These are phyloP conservation scores for Carassius carassius DNA, from an alignment of 2,113 vertebrate species.

Conservation along the genomic window DNA sequence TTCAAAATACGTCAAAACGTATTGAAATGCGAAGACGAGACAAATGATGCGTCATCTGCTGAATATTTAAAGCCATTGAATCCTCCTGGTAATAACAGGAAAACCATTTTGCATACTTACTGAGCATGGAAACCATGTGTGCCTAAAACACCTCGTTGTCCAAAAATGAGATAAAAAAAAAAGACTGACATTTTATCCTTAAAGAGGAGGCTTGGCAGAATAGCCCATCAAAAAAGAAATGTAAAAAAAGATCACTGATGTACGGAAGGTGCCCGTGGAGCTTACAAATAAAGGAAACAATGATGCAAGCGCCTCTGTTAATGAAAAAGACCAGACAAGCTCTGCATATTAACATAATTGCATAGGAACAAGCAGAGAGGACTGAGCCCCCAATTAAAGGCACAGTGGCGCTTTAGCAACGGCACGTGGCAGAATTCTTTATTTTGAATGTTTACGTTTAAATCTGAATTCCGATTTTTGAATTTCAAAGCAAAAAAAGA, in stretches of 20 bases:
- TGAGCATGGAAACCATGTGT: constrained; percentile 50
- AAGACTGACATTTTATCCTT: constrained; percentile 23
- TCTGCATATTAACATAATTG: constrained; percentile 83
- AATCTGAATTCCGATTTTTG: neutral
- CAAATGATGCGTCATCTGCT: constrained; percentile 36
- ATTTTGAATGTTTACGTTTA: neutral
- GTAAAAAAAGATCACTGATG: constrained; percentile 39
- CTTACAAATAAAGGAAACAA: constrained; percentile 70
- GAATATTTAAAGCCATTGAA: constrained; percentile 48
- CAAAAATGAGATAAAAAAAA: constrained; percentile 36
- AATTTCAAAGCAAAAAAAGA: neutral
- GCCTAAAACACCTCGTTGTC: constrained; percentile 54
- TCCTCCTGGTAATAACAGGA: constrained; percentile 41
- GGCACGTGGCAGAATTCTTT: neutral
- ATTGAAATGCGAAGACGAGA: constrained; percentile 21
- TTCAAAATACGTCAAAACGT: neutral
- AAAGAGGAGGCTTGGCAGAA: constrained; percentile 20
- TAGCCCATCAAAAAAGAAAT: neutral
- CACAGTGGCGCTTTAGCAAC: constrained; percentile 65
- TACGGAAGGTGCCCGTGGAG: constrained; percentile 35
- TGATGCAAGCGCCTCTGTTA: constrained; percentile 68
- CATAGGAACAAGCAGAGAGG: constrained; percentile 74
- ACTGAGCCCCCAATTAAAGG: constrained; percentile 74
- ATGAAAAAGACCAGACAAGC: constrained; percentile 78
- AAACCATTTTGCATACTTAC: constrained; percentile 59